Conservation (phyloP, 2,888 invertebrate species). For the Drosophila borborema region DNA sequence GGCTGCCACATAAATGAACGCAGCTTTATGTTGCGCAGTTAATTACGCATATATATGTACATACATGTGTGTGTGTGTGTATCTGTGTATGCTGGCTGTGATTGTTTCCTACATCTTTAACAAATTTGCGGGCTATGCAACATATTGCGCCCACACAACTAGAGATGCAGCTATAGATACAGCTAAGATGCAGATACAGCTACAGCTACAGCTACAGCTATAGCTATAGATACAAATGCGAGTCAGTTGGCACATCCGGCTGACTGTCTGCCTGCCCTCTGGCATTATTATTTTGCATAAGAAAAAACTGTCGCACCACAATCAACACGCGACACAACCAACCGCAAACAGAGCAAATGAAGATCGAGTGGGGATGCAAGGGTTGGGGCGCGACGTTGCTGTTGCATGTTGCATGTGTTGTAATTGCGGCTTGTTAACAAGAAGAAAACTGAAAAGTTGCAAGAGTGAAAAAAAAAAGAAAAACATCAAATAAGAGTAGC, state of each 20-base stretch:
- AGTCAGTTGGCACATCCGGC: constrained; percentile 29
- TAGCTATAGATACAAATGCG: neutral
- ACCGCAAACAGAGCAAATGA: constrained; percentile 26
- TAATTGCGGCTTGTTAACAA: constrained; percentile 44
- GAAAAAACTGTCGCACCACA: constrained; percentile 11
- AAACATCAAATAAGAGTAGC: neutral
- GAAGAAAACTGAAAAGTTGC: neutral
- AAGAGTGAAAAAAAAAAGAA: neutral
- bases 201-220: neutral
- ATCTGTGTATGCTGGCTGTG: constrained; percentile 19
- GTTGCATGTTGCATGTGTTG: constrained; percentile 40
- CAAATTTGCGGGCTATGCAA: constrained; percentile 17
- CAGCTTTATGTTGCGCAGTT: constrained; percentile 23
- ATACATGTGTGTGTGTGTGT: neutral
- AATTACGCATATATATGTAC: constrained; percentile 7
- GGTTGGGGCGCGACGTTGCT: too few relatives aligned
- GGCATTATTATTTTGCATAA: constrained; percentile 43
- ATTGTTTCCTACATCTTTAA: constrained; percentile 38
- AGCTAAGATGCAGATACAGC: neutral
- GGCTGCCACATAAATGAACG: constrained; percentile 30
- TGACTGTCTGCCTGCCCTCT: neutral
- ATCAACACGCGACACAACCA: constrained; percentile 27
- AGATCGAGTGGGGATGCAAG: neutral
- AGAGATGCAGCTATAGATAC: constrained; percentile 3
- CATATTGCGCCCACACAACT: constrained; percentile 27